phyloP scores from a whole-genome alignment of 2,113 vertebrate species.

The Aptenodytes patagonicus region DNA sequence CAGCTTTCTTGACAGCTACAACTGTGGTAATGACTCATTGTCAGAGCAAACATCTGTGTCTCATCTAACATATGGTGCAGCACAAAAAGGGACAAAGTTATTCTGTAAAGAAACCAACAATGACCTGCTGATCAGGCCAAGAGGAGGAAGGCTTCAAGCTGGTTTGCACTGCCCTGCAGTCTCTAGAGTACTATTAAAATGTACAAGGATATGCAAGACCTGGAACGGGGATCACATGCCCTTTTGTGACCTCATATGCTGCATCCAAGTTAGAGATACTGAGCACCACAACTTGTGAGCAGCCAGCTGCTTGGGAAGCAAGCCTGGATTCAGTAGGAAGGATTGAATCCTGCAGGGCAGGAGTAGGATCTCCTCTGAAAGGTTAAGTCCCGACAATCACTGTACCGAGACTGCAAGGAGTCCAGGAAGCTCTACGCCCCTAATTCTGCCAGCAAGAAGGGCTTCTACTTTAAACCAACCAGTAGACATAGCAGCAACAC shows the following conservation, averaged over 20 bases:
- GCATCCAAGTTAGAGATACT: background rate
- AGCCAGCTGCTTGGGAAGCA: background rate
- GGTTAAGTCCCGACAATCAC: background rate
- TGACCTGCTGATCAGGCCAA: background rate
- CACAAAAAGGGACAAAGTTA: background rate
- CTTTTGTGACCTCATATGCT: background rate
- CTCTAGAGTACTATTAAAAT: background rate
- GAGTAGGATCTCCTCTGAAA: background rate
- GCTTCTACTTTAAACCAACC: background rate
- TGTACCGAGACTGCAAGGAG: background rate
- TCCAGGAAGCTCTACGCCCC: background rate
- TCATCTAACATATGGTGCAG: background rate
- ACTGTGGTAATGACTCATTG: background rate
- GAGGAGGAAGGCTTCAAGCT: background rate
- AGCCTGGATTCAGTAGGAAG: background rate
- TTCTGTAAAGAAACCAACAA: conserved; percentile 1
- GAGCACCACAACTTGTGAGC: background rate
- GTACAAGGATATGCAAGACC: background rate
- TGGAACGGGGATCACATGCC: background rate
- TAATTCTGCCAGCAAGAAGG: background rate
- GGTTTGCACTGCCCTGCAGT: background rate
- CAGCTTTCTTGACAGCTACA: background rate
- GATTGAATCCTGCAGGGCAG: background rate
- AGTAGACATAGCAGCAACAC: background rate
- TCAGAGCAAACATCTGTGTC: conserved; percentile 12